Conservation (phyloP, 1,140 invertebrate species). For the Macrosteles quadrilineatus region DNA sequence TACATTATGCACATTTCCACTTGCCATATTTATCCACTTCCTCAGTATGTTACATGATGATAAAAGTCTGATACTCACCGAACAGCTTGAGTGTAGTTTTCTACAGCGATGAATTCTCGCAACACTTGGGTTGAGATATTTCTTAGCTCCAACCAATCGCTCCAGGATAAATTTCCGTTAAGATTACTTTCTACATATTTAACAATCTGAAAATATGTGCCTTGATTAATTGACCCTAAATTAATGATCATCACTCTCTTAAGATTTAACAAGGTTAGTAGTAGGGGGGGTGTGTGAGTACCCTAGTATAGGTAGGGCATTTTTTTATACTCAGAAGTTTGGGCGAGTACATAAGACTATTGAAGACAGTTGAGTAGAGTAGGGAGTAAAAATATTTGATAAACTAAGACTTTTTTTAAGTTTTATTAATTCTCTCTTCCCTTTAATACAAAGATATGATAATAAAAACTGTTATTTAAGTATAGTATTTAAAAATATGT, state of each 20-base stretch:
- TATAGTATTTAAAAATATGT: too few relatives aligned
- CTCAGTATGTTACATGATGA: too few relatives aligned
- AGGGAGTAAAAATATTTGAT: too few relatives aligned
- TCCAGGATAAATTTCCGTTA: not conserved
- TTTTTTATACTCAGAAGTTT: not conserved
- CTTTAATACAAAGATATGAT: too few relatives aligned
- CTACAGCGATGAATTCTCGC: not conserved
- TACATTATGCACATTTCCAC: too few relatives aligned
- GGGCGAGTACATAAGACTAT: not conserved
- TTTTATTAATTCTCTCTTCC: too few relatives aligned
- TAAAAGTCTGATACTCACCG: slow-evolving; percentile 2
- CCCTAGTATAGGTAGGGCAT: not conserved
- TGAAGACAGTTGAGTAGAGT: not conserved
- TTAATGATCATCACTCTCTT: not conserved
- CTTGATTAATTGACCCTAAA: not conserved
- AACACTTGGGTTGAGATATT: not conserved
- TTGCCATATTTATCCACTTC: too few relatives aligned
- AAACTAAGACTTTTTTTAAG: too few relatives aligned
- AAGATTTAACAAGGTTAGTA: not conserved
- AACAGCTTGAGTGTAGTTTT: not conserved
- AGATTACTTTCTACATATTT: slow-evolving; percentile 12
- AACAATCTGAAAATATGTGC: not conserved
- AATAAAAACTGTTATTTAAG: too few relatives aligned
- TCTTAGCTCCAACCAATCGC: slow-evolving; percentile 2
- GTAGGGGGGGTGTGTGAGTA: not conserved